Evolutionary conservation across 2,113 vertebrate species (phyloP).

Genomic region (Nematolebias whitei): DNA sequence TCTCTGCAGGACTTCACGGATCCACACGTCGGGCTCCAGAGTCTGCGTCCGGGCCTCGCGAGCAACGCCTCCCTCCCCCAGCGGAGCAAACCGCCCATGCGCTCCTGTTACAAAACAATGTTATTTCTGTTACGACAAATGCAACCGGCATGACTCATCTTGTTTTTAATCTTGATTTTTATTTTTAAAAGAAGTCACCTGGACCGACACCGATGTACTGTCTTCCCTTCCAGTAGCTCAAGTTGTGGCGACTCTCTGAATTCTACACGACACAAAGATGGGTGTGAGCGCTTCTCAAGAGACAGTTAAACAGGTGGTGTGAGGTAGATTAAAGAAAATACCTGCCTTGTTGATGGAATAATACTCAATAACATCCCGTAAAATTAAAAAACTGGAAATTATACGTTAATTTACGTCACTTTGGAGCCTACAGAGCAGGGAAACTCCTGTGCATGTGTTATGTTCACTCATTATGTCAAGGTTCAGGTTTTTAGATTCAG

Average conservation of each 20-base stretch:
- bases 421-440: too few relatives aligned
- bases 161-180: neutral
- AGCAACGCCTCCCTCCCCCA: slow-evolving; percentile 59
- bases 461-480: too few relatives aligned
- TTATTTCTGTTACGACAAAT: neutral
- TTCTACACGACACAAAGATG: slow-evolving; percentile 73
- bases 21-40: slow-evolving; percentile 87
- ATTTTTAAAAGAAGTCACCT: slow-evolving; percentile 79
- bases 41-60: slow-evolving; percentile 93
- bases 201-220: slow-evolving; percentile 93
- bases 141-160: accelerated
- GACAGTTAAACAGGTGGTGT: too few relatives aligned
- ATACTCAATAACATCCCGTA: too few relatives aligned
- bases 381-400: too few relatives aligned
- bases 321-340: too few relatives aligned
- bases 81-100: slow-evolving; percentile 85
- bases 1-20: slow-evolving; percentile 83
- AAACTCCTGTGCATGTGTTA: too few relatives aligned
- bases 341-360: too few relatives aligned
- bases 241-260: slow-evolving; percentile 88
- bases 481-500: too few relatives aligned
- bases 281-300: neutral
- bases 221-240: slow-evolving; percentile 87
- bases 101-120: slow-evolving; percentile 78
- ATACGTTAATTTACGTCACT: too few relatives aligned